Evolutionary conservation across 2,888 invertebrate genomes (phyloP).

Genomic region (Plagodis dolabraria): DNA sequence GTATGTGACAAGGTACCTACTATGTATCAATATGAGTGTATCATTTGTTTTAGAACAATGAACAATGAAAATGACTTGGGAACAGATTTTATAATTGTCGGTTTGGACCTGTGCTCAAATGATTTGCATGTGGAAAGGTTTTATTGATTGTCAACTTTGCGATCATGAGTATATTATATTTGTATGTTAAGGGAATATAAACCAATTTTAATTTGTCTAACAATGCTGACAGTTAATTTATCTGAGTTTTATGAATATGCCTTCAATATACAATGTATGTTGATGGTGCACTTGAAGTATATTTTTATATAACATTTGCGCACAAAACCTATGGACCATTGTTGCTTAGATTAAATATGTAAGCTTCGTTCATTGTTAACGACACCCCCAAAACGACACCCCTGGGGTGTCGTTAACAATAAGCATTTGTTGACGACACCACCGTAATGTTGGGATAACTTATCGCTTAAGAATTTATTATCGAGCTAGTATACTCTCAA

Average conservation of each 20-base stretch:
- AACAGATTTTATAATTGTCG: conserved; percentile 1
- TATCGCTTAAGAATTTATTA: too few relatives aligned
- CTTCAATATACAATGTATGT: conserved; percentile 29
- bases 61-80: not conserved
- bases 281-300: conserved; percentile 11
- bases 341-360: conserved; percentile 24
- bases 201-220: conserved; percentile 24
- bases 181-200: conserved; percentile 15
- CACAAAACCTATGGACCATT: conserved; percentile 35
- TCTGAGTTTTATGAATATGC: conserved; percentile 25
- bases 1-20: conserved; percentile 5
- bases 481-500: too few relatives aligned
- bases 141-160: conserved; percentile 22
- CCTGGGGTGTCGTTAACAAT: too few relatives aligned
- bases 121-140: conserved; percentile 9
- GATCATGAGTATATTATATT: conserved; percentile 17
- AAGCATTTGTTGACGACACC: too few relatives aligned
- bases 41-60: not conserved
- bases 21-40: not conserved
- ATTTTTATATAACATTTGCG: conserved; percentile 20
- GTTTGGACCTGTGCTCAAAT: conserved; percentile 1
- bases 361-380: too few relatives aligned
- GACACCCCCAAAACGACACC: too few relatives aligned
- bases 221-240: conserved; percentile 15
- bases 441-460: too few relatives aligned